Conservation (phyloP, 1,140 invertebrate species). For the Zaprionus capensis region DNA sequence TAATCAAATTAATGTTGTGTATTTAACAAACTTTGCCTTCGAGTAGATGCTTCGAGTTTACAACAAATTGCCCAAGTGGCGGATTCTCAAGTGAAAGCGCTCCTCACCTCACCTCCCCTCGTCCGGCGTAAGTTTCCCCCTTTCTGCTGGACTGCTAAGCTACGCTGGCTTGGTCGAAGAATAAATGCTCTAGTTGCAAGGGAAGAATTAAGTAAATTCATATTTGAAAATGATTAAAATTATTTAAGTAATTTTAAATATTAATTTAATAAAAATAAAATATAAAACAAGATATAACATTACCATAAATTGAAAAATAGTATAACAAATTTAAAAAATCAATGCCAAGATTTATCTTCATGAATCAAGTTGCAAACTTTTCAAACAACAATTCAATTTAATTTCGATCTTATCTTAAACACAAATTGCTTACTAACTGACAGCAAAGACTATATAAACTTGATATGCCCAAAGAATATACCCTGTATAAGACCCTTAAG, state of each 20-base stretch:
- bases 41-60: conserved; percentile 21
- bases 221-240: background rate
- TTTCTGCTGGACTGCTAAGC: background rate
- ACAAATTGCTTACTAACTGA: too few relatives aligned
- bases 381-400: too few relatives aligned
- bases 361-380: too few relatives aligned
- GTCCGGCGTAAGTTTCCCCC: background rate
- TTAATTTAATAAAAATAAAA: too few relatives aligned
- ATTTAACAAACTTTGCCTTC: conserved; percentile 49
- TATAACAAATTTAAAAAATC: too few relatives aligned
- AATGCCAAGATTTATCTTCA: too few relatives aligned
- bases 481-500: background rate
- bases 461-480: background rate
- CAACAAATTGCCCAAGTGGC: conserved; percentile 32
- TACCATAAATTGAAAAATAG: too few relatives aligned
- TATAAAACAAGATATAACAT: too few relatives aligned
- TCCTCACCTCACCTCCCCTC: background rate
- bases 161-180: background rate
- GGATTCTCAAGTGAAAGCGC: conserved; percentile 11
- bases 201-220: background rate
- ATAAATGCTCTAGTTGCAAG: background rate
- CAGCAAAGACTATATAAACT: background rate
- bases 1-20: conserved; percentile 66
- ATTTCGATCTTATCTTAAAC: too few relatives aligned
- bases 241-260: too few relatives aligned